Percentiles rank a stretch among this genome's conserved stretches.
phyloP scores from a whole-genome alignment of 2,888 invertebrate genomes.

The Scaeva pyrastri region DNA sequence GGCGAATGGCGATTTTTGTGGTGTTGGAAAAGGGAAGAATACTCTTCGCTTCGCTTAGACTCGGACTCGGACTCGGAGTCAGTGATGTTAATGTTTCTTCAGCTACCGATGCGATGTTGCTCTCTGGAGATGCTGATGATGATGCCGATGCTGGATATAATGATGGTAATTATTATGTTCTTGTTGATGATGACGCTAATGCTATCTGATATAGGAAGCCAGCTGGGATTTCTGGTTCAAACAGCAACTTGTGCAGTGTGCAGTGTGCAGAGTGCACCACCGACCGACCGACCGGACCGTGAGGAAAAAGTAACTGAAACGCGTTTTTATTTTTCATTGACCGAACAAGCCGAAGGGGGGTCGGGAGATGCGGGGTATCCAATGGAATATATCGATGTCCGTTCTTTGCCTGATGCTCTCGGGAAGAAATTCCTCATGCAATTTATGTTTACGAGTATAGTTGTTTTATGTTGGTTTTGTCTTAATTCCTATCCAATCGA shows the following conservation, averaged over 20 bases:
- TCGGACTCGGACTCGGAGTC: neutral
- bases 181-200: constrained; percentile 70
- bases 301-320: constrained; percentile 61
- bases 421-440: constrained; percentile 35
- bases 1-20: neutral
- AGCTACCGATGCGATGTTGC: constrained; percentile 40
- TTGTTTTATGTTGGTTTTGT: neutral
- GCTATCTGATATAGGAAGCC: constrained; percentile 68
- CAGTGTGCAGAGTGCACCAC: no score
- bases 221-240: constrained; percentile 65
- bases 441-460: constrained; percentile 50
- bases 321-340: constrained; percentile 57
- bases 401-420: constrained; percentile 22
- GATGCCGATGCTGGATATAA: constrained; percentile 44
- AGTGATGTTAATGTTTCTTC: constrained; percentile 51
- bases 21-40: constrained; percentile 52
- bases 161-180: constrained; percentile 69
- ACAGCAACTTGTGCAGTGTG: constrained; percentile 31
- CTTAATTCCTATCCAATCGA: constrained; percentile 48
- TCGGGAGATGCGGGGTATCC: neutral
- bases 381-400: constrained; percentile 11
- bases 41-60: neutral
- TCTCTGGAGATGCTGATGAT: constrained; percentile 35
- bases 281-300: neutral
- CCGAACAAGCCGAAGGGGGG: neutral